Base-by-base conservation (phyloP, 2,888 invertebrate genomes). In the Antitype chi region DNA sequence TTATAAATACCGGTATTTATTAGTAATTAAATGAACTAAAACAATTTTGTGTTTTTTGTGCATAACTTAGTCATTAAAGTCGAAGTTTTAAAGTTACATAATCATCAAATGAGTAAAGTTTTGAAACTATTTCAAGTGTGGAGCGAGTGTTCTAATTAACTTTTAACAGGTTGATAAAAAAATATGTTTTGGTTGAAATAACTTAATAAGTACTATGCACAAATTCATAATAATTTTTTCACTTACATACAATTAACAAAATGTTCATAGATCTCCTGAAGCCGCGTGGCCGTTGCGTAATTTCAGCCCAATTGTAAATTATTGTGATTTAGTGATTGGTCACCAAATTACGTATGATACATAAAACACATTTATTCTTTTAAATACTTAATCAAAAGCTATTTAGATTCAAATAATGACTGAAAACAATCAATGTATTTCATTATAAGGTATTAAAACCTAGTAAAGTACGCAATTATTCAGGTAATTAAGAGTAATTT, bases 271-370 rank as follows among this genome's bases (percentile, higher is more conserved):
- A 60, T 62, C 43, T 8, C 7, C 9, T 60, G 28, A 62, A 32
- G 38, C 32, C 70, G 53, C 73, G 82, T 81, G 81, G 57, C 1
- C 2, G 69, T 83, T 83, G 82, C 82, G 82, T 83, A 83, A 83
- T 85, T 77, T 71, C 17, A 13, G 52, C 4, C 23, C 28, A 6
- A 60, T 47, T 64, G 55, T 55, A 53, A 47, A 47, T 53, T 0
- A 6, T 53, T 23, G 0, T 47, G 1, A 64, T 52, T 55, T 1
- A 13, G 15, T 32, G 6, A 25, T 32, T 47, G 0, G 13, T 43
- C 23, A 23, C 17, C 5, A 38, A 23, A 28, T 5, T 11, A 25
- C 0, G 1, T 57, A 11, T n/a, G n/a, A n/a, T n/a, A n/a, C n/a
- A n/a, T n/a, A n/a, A n/a, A n/a, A n/a, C n/a, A n/a, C n/a, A n/a